Conservation (phyloP, 2,797 vertebrate species). For the Mormyrops attenuatus region DNA sequence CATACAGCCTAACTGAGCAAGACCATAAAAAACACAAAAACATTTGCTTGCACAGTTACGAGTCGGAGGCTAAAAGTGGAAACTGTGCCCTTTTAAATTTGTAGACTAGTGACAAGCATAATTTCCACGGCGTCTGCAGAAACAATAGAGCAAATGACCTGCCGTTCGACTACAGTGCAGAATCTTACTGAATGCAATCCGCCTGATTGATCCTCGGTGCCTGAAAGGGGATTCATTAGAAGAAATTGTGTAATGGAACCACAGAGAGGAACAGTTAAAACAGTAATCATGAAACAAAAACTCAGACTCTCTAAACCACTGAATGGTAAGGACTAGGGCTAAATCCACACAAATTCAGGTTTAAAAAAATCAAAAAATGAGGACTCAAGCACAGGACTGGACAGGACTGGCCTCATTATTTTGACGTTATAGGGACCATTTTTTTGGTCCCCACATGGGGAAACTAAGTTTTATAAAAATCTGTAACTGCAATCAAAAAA, state of each 20-base stretch:
- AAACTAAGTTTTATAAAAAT: too few species aligned
- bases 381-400: background rate
- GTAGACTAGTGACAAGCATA: background rate
- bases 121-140: background rate
- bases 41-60: background rate
- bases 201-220: background rate
- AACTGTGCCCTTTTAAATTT: background rate
- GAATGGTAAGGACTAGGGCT: background rate
- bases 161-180: background rate
- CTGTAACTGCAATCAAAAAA: too few species aligned
- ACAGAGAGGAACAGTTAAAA: background rate
- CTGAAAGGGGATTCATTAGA: background rate
- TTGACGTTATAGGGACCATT: background rate
- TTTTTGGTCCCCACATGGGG: too few species aligned
- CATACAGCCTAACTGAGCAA: background rate
- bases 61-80: background rate
- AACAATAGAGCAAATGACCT: background rate
- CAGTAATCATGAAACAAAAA: background rate
- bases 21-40: background rate
- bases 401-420: background rate
- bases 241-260: background rate
- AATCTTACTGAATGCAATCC: background rate
- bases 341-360: background rate
- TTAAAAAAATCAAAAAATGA: background rate
- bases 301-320: background rate